Base-by-base conservation (phyloP, 2,113 vertebrate species). In the Synodontis membranacea region DNA sequence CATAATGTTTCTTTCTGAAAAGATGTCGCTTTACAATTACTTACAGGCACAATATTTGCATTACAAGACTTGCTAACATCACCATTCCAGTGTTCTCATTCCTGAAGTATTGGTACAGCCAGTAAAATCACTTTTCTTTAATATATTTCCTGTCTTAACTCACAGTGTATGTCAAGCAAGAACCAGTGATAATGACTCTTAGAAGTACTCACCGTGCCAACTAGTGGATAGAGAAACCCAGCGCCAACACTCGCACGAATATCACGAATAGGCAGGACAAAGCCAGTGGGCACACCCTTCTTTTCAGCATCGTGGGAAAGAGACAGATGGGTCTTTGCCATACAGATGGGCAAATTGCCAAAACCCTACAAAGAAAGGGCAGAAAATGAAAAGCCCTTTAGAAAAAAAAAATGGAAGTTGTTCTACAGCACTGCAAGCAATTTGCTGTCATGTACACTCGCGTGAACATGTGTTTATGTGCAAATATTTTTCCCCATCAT, bases 261-360 rank as follows among this genome's bases (percentile, higher is more conserved):
- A 89, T 99, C 98, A 8, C 98, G 94, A 91, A 99, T 96, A n/a
- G 98, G 98, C 92, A 99, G 90, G 75, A 97, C 9, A 79, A 98
- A 99, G 7, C 97, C 97, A 0, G 94, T 96, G 3, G 98, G 98
- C 1, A 96, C 98, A 1, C 98, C 98, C 92, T 99, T 99, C 88
- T 92, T 95, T 85, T 99, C 97, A 15, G 98, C 96, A 90, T 99
- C 96, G 12, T 99, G 98, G 89, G 97, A 99, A 66, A 99, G 93
- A 0, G 98, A 99, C 86, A 99, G 90, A 88, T 99, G 98, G 66
- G 98, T 99, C 93, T 99, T 99, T 17, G 98, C 98, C 98, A 99
- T 99, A 93, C 98, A 99, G 91, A 99, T 95, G 23, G 98, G 98
- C 83, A 99, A 94, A 86, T 94, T 95, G 84, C 95, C 95, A 90